Conservation (phyloP, 2,888 invertebrate species). For the Drosophila ochracea region DNA sequence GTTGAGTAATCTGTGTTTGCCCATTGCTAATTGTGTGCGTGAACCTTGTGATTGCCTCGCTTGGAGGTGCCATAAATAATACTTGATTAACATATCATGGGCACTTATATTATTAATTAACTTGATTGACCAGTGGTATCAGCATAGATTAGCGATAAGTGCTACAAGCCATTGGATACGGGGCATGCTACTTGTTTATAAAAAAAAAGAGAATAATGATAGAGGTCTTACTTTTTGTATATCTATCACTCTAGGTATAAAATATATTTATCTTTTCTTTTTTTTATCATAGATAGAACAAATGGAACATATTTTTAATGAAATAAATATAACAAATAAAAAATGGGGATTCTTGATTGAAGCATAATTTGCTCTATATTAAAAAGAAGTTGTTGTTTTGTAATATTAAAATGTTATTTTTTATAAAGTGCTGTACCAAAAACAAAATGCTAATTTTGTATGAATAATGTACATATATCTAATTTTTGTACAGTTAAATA, state of each 20-base stretch:
- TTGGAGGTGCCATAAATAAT: conserved; percentile 40
- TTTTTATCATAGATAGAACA: not conserved
- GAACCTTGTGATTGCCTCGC: conserved; percentile 45
- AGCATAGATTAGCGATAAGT: conserved; percentile 43
- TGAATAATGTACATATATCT: not conserved
- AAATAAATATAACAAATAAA: not conserved
- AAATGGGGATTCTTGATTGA: not conserved
- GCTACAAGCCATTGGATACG: conserved; percentile 7
- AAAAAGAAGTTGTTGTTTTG: not conserved
- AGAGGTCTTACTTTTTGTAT: not conserved
- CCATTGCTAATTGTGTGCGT: conserved; percentile 28
- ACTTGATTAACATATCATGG: conserved; percentile 54
- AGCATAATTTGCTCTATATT: not conserved
- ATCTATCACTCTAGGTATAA: not conserved
- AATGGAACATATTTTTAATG: not conserved
- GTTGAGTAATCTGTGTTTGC: conserved; percentile 12
- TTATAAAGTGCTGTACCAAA: not conserved
- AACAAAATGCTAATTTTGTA: not conserved
- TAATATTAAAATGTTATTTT: not conserved
- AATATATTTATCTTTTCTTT: not conserved
- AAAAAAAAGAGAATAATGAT: not conserved
- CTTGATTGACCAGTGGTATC: conserved; percentile 48
- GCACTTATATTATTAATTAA: conserved; percentile 49
- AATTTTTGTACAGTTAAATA: not conserved
- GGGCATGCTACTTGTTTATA: not conserved